Evolutionary conservation across 2,113 vertebrate species (phyloP).

Genomic region (Daphoenositta chrysoptera): DNA sequence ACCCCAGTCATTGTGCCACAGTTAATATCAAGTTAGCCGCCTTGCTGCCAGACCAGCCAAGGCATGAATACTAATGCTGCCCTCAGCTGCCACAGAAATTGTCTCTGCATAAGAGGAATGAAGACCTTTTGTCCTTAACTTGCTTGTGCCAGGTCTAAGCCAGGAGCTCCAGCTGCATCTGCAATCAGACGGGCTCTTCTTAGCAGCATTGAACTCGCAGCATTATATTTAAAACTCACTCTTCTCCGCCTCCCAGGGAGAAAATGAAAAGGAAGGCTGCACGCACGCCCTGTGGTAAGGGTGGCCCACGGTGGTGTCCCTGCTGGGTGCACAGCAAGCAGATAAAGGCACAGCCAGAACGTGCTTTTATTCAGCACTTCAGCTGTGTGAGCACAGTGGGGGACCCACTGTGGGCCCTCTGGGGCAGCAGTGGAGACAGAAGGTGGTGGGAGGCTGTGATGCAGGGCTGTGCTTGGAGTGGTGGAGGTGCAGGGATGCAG

Average conservation of each 20-base stretch:
- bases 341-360: not conserved
- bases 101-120: not conserved
- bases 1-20: not conserved
- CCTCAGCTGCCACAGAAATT: conserved; percentile 26
- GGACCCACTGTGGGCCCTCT: not conserved
- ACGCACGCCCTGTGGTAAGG: not conserved
- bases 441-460: not conserved
- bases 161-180: conserved; percentile 37
- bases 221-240: not conserved
- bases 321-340: not conserved
- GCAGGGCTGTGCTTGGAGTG: rapidly evolving
- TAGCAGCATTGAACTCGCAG: not conserved
- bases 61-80: conserved; percentile 33
- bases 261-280: not conserved
- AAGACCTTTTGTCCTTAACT: conserved; percentile 33
- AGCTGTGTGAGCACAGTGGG: rapidly evolving
- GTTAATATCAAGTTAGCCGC: not conserved
- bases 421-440: rapidly evolving
- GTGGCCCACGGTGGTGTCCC: not conserved
- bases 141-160: not conserved
- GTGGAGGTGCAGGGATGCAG: rapidly evolving
- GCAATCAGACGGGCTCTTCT: not conserved
- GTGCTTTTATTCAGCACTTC: not conserved
- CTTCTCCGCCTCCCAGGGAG: not conserved
- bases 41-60: conserved; percentile 18